Evolutionary conservation across 23 tunicate species (phyloP).

Genomic region (Trididemnum clinides): DNA sequence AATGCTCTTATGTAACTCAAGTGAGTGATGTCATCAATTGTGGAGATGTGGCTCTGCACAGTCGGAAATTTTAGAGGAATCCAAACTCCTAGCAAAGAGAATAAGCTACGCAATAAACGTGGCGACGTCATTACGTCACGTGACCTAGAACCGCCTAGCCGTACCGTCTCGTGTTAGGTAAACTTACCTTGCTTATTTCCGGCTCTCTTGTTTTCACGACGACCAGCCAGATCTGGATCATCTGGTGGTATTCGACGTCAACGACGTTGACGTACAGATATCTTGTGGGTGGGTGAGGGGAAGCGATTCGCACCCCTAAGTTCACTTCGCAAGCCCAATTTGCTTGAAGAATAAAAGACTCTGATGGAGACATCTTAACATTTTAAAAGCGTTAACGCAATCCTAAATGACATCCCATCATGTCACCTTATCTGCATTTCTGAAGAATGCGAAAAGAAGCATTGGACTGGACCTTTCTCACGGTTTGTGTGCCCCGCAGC

Average conservation of each 20-base stretch:
- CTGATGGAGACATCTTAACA: too few species aligned
- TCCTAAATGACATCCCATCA: too few species aligned
- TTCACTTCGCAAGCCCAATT: conserved; percentile 55
- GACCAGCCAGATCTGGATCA: conserved; percentile 73
- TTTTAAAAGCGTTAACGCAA: too few species aligned
- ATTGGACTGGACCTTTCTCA: conserved; percentile 63
- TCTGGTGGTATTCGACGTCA: conserved; percentile 86
- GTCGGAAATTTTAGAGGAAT: too few species aligned
- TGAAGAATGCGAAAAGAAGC: conserved; percentile 71
- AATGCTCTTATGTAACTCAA: too few species aligned
- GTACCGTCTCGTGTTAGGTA: too few species aligned
- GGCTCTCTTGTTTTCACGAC: conserved; percentile 80
- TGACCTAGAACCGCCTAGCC: too few species aligned
- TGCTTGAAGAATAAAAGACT: conserved; percentile 73
- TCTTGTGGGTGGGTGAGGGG: conserved; percentile 31
- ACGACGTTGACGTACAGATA: conserved; percentile 89
- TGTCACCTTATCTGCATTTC: conserved; percentile 94
- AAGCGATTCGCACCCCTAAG: conserved; percentile 60
- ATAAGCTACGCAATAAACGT: too few species aligned
- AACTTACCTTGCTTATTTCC: conserved; percentile 86
- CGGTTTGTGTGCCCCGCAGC: conserved; percentile 62
- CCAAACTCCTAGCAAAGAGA: too few species aligned
- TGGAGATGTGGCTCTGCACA: too few species aligned
- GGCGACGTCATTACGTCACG: too few species aligned
- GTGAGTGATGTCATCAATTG: too few species aligned